A percentile compares a stretch with the other conserved stretches of the same genome.
Conservation (phyloP, 2,797 vertebrate species). For the Hyperoplus immaculatus region DNA sequence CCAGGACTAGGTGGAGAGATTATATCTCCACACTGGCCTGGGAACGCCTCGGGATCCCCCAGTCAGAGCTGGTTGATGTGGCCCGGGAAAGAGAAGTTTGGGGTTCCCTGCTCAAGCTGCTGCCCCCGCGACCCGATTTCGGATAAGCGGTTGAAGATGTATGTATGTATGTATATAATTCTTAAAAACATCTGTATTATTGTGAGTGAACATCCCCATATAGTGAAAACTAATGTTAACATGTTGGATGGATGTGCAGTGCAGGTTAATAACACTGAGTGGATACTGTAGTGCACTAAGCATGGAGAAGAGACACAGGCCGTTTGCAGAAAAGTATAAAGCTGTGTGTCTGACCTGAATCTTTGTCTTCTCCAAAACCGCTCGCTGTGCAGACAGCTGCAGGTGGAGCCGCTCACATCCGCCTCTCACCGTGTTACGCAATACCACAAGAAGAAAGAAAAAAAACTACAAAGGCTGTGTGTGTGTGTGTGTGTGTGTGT, state of each 20-base stretch:
- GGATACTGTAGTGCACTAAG: not conserved
- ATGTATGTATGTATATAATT: too few relatives aligned
- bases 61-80: too few relatives aligned
- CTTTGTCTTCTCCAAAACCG: constrained; percentile 35
- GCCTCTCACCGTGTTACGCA: constrained; percentile 44
- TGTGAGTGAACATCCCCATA: not conserved
- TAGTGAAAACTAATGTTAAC: not conserved
- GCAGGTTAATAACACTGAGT: not conserved
- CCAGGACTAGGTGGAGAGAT: too few relatives aligned
- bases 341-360: constrained; percentile 60
- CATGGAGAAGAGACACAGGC: not conserved
- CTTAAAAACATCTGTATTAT: not conserved
- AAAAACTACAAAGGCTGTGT: not conserved
- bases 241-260: not conserved
- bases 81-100: too few relatives aligned
- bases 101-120: too few relatives aligned
- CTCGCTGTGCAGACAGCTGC: constrained; percentile 63
- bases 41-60: too few relatives aligned
- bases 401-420: constrained; percentile 68
- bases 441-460: constrained; percentile 48
- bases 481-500: not conserved
- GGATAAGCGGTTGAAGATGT: too few relatives aligned
- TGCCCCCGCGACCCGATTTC: too few relatives aligned
- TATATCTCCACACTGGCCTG: too few relatives aligned
- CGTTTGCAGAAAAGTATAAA: constrained; percentile 33